A percentile compares a stretch with the other conserved stretches of the same genome.
These are phyloP conservation scores for Zele albiditarsus DNA, from an alignment of 2,888 invertebrate species.

Conservation along the genomic window DNA sequence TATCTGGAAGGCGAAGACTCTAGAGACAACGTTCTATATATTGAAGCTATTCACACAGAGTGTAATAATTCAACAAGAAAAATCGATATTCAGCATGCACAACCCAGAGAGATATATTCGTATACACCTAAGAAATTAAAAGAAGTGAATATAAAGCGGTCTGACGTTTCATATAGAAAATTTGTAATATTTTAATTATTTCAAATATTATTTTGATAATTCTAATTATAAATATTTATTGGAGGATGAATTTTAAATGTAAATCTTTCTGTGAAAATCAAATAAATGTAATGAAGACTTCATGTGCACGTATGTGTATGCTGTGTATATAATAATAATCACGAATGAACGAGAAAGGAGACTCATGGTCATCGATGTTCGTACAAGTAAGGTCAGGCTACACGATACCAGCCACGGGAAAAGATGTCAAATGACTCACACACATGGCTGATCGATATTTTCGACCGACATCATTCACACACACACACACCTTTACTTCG, in stretches of 20 bases:
- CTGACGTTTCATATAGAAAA: not conserved
- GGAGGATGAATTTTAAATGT: not conserved
- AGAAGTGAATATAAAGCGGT: not conserved
- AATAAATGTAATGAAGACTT: not conserved
- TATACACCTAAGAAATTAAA: not conserved
- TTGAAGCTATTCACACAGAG: conserved; percentile 4
- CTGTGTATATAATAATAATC: not conserved
- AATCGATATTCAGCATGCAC: conserved; percentile 11
- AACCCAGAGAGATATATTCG: not conserved
- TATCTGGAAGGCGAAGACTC: not conserved
- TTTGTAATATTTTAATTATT: not conserved
- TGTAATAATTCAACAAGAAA: conserved; percentile 27
- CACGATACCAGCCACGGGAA: conserved; percentile 49
- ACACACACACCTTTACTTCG: conserved; percentile 24
- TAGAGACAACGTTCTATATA: conserved; percentile 11
- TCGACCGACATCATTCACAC: conserved; percentile 40
- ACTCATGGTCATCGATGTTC: conserved; percentile 42
- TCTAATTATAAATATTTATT: not conserved
- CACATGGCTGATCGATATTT: conserved; percentile 47
- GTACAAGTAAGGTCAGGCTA: conserved; percentile 51
- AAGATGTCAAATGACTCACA: conserved; percentile 48
- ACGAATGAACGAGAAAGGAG: conserved; percentile 31
- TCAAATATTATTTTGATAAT: not conserved
- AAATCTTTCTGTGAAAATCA: not conserved
- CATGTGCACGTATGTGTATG: not conserved